Evolutionary conservation across 2,797 vertebrate species (phyloP).

Genomic region (Serranus cabrilla): DNA sequence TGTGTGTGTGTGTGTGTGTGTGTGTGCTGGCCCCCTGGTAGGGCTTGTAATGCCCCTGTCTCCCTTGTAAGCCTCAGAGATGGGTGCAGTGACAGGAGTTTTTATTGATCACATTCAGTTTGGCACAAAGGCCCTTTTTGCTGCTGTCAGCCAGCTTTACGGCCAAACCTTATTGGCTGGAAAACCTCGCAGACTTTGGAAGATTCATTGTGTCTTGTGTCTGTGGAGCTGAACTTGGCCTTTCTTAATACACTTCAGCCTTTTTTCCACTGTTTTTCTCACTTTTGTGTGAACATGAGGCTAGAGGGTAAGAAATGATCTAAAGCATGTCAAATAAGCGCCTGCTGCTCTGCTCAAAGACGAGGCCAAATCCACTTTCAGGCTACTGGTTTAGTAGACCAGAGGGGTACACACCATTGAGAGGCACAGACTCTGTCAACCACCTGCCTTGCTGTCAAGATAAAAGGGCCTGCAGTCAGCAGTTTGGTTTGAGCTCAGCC

Average conservation of each 20-base stretch:
- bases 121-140: slow-evolving; percentile 43
- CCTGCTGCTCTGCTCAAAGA: slow-evolving; percentile 20
- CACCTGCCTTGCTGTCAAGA: slow-evolving; percentile 17
- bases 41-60: slow-evolving; percentile 17
- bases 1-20: background rate
- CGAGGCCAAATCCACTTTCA: slow-evolving; percentile 12
- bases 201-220: slow-evolving; percentile 12
- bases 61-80: slow-evolving; percentile 6
- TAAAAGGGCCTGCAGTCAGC: slow-evolving; percentile 35
- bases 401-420: background rate
- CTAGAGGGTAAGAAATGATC: slow-evolving; percentile 17
- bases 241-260: background rate
- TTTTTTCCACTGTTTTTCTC: slow-evolving; percentile 2
- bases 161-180: slow-evolving; percentile 14
- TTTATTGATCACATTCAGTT: slow-evolving; percentile 58
- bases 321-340: slow-evolving; percentile 19
- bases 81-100: slow-evolving; percentile 14
- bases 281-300: slow-evolving; percentile 32
- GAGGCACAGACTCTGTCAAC: slow-evolving; percentile 21
- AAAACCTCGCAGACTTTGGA: slow-evolving; percentile 15
- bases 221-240: slow-evolving; percentile 9
- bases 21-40: background rate
- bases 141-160: slow-evolving; percentile 17
- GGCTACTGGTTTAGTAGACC: slow-evolving; percentile 1
- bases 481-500: slow-evolving; percentile 37